Conservation (phyloP, 2,888 invertebrate genomes). For the Lacanobia wlatinum region DNA sequence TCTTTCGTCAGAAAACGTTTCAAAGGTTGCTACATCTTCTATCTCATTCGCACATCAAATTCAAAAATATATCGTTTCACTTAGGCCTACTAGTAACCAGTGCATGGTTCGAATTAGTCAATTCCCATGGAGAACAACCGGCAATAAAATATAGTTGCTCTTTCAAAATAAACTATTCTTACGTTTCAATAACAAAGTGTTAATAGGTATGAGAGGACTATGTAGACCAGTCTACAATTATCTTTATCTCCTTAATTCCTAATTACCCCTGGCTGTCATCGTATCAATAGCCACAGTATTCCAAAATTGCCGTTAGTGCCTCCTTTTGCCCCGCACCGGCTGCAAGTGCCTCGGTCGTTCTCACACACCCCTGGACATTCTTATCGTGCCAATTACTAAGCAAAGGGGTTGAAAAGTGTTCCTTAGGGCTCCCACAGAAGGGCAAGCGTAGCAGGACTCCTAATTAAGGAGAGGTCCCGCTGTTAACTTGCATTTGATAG, state of each 20-base stretch:
- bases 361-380: slow-evolving; percentile 87
- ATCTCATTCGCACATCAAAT: too few relatives aligned
- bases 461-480: slow-evolving; percentile 87
- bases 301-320: slow-evolving; percentile 15
- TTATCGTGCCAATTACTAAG: slow-evolving; percentile 89
- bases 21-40: too few relatives aligned
- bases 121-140: not conserved
- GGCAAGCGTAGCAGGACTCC: slow-evolving; percentile 88
- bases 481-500: slow-evolving; percentile 68
- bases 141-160: not conserved
- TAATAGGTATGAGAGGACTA: not conserved
- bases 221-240: not conserved
- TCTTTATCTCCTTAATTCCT: not conserved
- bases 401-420: slow-evolving; percentile 81
- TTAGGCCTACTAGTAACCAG: not conserved
- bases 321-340: slow-evolving; percentile 53
- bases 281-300: slow-evolving; percentile 3
- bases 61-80: not conserved
- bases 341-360: slow-evolving; percentile 84
- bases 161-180: not conserved
- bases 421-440: slow-evolving; percentile 81
- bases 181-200: not conserved
- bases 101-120: not conserved
- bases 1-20: not conserved
- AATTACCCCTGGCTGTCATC: not conserved